phyloP scores from a whole-genome alignment of 2,888 invertebrate genomes.

The Cartodere bifasciata region DNA sequence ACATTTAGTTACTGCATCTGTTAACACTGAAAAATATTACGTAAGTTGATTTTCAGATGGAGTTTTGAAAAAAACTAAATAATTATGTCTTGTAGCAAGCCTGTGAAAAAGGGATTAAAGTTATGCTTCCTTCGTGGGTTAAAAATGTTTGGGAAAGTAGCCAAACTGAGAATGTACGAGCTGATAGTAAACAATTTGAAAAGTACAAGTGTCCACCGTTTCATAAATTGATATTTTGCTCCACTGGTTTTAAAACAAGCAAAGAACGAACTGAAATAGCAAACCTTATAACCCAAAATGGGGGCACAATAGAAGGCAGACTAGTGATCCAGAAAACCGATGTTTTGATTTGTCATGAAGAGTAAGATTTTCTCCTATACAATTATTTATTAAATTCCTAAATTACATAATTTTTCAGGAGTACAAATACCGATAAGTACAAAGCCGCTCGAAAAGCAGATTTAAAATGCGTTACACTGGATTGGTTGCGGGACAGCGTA shows the following conservation, averaged over 20 bases:
- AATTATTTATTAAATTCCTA: slow-evolving; percentile 8
- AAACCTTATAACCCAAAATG: slow-evolving; percentile 57
- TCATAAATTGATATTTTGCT: slow-evolving; percentile 62
- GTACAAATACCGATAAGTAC: slow-evolving; percentile 59
- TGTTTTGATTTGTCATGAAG: slow-evolving; percentile 41
- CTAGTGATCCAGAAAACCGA: slow-evolving; percentile 42
- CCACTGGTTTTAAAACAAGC: slow-evolving; percentile 53
- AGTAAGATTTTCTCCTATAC: slow-evolving; percentile 32
- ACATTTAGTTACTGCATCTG: slow-evolving; percentile 68
- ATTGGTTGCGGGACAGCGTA: slow-evolving; percentile 74
- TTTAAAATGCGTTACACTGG: slow-evolving; percentile 52
- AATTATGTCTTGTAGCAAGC: slow-evolving; percentile 46
- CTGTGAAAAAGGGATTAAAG: slow-evolving; percentile 48
- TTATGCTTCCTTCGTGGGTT: slow-evolving; percentile 73
- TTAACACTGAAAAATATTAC: slow-evolving; percentile 64
- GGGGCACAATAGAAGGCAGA: slow-evolving; percentile 41
- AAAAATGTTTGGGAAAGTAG: slow-evolving; percentile 67
- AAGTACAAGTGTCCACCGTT: slow-evolving; percentile 56
- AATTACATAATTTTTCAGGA: slow-evolving; percentile 34
- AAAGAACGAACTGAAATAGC: slow-evolving; percentile 51
- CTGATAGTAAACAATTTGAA: slow-evolving; percentile 50
- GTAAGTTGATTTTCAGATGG: slow-evolving; percentile 35
- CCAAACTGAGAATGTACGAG: slow-evolving; percentile 45
- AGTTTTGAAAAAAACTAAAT: slow-evolving; percentile 1
- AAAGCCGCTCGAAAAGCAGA: slow-evolving; percentile 41